Percentiles rank a stretch among this genome's conserved stretches.
Evolutionary conservation across 1,140 invertebrate genomes (phyloP).

Genomic region (Drosophila watanabei): DNA sequence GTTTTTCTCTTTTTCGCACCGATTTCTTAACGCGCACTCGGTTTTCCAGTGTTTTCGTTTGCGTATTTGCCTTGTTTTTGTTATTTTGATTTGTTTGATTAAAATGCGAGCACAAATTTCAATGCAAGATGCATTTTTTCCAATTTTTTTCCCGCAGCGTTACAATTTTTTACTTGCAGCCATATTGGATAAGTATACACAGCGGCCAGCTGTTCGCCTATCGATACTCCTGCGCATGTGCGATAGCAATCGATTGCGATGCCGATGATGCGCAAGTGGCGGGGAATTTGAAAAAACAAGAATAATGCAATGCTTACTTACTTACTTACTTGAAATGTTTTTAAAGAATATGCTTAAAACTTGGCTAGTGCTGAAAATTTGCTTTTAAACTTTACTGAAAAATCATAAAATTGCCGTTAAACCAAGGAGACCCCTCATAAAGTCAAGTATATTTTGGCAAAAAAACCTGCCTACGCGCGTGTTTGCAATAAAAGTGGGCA

Average conservation of each 20-base stretch:
- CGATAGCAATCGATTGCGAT: slow-evolving; percentile 42
- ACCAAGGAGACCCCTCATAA: background rate
- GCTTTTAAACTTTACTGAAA: background rate
- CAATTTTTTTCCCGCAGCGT: slow-evolving; percentile 23
- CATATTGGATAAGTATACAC: slow-evolving; percentile 75
- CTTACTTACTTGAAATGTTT: background rate
- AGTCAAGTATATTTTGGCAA: slow-evolving; percentile 2
- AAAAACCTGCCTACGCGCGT: slow-evolving; percentile 11
- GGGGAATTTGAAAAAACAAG: slow-evolving; percentile 33
- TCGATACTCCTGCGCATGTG: slow-evolving; percentile 63
- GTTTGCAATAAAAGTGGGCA: slow-evolving; percentile 34
- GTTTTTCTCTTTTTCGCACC: background rate
- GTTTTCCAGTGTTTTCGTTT: slow-evolving; percentile 3
- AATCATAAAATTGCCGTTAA: slow-evolving; percentile 7
- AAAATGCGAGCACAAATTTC: slow-evolving; percentile 16
- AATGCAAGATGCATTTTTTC: slow-evolving; percentile 34
- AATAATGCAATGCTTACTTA: background rate
- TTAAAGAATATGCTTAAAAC: background rate
- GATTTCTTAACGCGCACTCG: slow-evolving; percentile 24
- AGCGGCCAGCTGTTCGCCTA: slow-evolving; percentile 51
- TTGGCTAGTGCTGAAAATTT: background rate
- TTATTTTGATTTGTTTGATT: slow-evolving; percentile 2
- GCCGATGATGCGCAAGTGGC: background rate
- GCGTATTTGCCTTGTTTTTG: background rate
- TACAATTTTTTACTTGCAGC: slow-evolving; percentile 55